Percentiles rank a stretch among this genome's conserved stretches.
Evolutionary conservation across 2,797 vertebrate species (phyloP).

Genomic region (Acanthiza pusilla): DNA sequence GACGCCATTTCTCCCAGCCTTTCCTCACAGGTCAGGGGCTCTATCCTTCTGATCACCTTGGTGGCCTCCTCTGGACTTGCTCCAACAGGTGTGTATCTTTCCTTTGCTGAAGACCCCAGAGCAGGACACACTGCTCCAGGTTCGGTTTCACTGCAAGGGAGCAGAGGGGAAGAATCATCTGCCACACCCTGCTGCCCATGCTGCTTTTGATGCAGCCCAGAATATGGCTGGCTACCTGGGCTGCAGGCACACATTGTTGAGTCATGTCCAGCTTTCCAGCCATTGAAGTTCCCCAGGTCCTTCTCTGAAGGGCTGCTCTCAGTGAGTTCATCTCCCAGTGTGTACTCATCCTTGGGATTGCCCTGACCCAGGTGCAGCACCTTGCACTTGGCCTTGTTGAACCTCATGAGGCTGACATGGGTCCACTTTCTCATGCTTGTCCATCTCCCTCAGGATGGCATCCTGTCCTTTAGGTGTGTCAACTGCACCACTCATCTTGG

Average conservation of each 20-base stretch:
- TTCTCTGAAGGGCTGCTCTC: not conserved
- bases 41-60: not conserved
- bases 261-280: not conserved
- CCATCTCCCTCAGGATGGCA: not conserved
- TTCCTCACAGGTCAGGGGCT: not conserved
- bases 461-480: not conserved
- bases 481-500: not conserved
- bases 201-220: not conserved
- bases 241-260: accelerated
- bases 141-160: not conserved
- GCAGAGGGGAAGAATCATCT: not conserved
- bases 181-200: not conserved
- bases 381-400: not conserved
- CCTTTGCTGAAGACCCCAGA: not conserved
- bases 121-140: not conserved
- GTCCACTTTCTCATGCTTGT: not conserved
- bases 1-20: not conserved
- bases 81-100: not conserved
- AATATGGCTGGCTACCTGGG: not conserved
- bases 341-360: not conserved
- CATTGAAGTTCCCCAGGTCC: not conserved
- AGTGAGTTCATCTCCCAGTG: not conserved
- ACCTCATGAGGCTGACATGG: not conserved
- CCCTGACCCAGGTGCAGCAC: not conserved
- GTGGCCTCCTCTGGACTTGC: not conserved